Base-by-base conservation (phyloP, 1,140 invertebrate species). In the Aphis craccivora region DNA sequence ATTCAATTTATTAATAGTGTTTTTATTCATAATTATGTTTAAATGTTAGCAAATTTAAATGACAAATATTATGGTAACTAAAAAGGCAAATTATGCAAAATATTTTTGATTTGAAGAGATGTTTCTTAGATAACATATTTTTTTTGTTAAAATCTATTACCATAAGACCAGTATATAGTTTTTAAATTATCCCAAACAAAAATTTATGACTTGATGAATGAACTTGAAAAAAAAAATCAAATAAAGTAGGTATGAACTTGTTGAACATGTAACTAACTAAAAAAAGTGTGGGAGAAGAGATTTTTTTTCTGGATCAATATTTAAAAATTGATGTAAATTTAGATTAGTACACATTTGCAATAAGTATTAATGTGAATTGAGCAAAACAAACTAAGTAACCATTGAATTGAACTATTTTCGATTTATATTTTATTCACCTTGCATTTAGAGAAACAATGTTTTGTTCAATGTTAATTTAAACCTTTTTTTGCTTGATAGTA, bases 1-100 rank as follows among this genome's bases (percentile, higher is more conserved):
- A 76, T 67, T 67, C 11, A 67, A n/a, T 67, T 30, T 67, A 67
- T 67, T 67, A n/a, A 51, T 51, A 67, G 30, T 67, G 30, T 67
- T 92, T 91, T 22, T 18, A 92, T 37, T 37, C 23, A 51, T 83
- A 7, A 25, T 76, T 35, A 37, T 48, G n/a, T 18, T 37, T 35
- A 91, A 83, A 37, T 76, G 60, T 25, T 48, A 51, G 18, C 55
- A 53, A 93, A 53, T 84, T 76, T 9, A 55, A 86, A 43, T 76
- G 90, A 91, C 40, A 91, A n/a, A 91, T n/a, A 91, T 45, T n/a
- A 93, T 93, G 91, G 91, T 93, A 93, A 93, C 81, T 86, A 84
- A 86, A 84, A 48, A 93, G 84, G 48, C 22, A 81, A 51, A 92
- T 45, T 83, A 30, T 86, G n/a, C 37, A 92, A 40, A 37, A 48